Percentiles rank a stretch among this genome's conserved stretches.
Evolutionary conservation across 2,797 vertebrate genomes (phyloP).

Genomic region (Nyctibius grandis): DNA sequence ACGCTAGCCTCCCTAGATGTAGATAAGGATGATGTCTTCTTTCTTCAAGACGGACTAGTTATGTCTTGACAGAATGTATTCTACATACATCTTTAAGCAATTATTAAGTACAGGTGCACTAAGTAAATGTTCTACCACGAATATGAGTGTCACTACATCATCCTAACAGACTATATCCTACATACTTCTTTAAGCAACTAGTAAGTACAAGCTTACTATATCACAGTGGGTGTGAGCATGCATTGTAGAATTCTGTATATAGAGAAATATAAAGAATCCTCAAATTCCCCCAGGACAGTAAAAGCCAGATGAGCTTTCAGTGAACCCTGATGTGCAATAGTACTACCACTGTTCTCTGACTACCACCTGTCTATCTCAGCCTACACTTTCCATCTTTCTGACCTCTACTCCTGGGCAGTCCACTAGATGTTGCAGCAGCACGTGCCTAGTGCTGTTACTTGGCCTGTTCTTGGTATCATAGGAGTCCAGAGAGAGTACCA

Average conservation of each 20-base stretch:
- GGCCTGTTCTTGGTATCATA: neutral
- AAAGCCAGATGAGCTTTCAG: neutral
- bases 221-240: neutral
- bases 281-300: neutral
- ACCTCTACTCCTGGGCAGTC: neutral
- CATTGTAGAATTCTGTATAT: neutral
- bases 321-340: neutral
- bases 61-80: no score
- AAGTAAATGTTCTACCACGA: no score
- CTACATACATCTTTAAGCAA: no score
- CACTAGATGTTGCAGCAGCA: neutral
- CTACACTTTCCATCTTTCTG: neutral
- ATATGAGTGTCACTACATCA: no score
- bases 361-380: neutral
- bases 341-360: neutral
- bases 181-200: no score
- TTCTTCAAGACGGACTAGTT: no score
- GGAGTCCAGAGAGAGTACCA: neutral
- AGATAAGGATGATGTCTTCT: no score
- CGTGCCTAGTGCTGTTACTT: neutral
- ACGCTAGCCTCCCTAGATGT: no score
- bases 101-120: no score
- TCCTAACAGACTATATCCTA: no score
- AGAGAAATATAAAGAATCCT: neutral
- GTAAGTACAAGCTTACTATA: no score